A percentile compares a stretch with the other conserved stretches of the same genome.
Evolutionary conservation across 2,888 invertebrate species (phyloP).

Genomic region (Drosophila nr. perissopoda): DNA sequence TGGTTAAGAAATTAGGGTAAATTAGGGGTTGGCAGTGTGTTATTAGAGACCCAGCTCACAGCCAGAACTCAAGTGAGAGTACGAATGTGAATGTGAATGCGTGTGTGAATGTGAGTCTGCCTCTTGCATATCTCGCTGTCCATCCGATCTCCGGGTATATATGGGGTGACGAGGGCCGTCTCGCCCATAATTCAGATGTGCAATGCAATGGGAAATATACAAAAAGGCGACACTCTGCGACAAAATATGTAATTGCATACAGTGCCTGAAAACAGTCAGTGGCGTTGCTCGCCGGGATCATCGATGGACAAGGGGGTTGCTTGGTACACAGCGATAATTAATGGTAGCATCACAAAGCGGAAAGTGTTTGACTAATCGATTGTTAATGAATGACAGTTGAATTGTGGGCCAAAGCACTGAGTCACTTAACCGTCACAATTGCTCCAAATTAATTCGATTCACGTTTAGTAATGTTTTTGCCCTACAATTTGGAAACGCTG

Average conservation of each 20-base stretch:
- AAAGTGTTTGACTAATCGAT: slow-evolving; percentile 81
- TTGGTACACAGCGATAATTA: slow-evolving; percentile 59
- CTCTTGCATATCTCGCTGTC: slow-evolving; percentile 37
- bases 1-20: slow-evolving; percentile 83
- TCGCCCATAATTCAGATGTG: slow-evolving; percentile 52
- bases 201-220: slow-evolving; percentile 32
- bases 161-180: slow-evolving; percentile 43
- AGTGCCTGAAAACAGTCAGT: slow-evolving; percentile 49
- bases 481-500: slow-evolving; percentile 2
- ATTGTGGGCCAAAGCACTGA: slow-evolving; percentile 60
- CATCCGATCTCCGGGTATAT: slow-evolving; percentile 12
- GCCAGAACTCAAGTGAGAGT: slow-evolving; percentile 29
- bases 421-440: slow-evolving; percentile 77
- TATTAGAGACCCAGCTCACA: slow-evolving; percentile 70
- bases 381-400: slow-evolving; percentile 79
- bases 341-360: slow-evolving; percentile 65
- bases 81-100: slow-evolving; percentile 20
- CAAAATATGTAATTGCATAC: slow-evolving; percentile 25
- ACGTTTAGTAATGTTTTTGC: slow-evolving; percentile 45
- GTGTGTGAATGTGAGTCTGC: slow-evolving; percentile 23
- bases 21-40: slow-evolving; percentile 82
- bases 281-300: slow-evolving; percentile 36
- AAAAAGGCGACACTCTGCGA: slow-evolving; percentile 28
- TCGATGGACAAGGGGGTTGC: slow-evolving; percentile 52
- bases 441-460: slow-evolving; percentile 72